Percentiles rank a stretch among this genome's conserved stretches.
Conservation (phyloP, 1,140 invertebrate genomes). For the Caenorhabditis brenneri region DNA sequence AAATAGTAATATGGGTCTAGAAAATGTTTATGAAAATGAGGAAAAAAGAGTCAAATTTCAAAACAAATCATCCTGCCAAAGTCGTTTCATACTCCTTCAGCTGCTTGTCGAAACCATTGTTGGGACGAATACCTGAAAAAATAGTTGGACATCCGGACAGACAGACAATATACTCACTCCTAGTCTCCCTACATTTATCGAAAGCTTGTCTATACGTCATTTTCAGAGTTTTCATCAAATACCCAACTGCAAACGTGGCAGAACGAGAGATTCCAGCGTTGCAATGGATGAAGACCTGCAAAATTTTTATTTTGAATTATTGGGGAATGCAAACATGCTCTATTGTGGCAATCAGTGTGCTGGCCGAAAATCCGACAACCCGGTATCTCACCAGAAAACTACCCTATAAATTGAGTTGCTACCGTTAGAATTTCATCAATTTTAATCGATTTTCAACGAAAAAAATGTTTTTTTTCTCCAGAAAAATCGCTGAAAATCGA, state of each 20-base stretch:
- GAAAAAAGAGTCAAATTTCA: background rate
- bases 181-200: background rate
- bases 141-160: background rate
- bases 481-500: too few species aligned
- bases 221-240: conserved; percentile 79
- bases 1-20: background rate
- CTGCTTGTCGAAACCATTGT: conserved; percentile 74
- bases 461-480: too few species aligned
- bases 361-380: too few species aligned
- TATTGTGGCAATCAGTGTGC: conserved; percentile 1
- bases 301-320: conserved; percentile 58
- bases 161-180: background rate
- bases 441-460: too few species aligned
- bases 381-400: too few species aligned
- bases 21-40: background rate
- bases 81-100: conserved; percentile 73
- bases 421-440: too few species aligned
- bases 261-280: conserved; percentile 88
- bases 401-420: too few species aligned
- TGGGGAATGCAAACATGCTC: background rate
- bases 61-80: background rate
- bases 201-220: conserved; percentile 78
- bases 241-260: conserved; percentile 82
- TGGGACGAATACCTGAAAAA: conserved; percentile 6
- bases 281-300: conserved; percentile 84